Evolutionary conservation across 2,888 invertebrate species (phyloP).

Genomic region (Clitarchus hookeri): DNA sequence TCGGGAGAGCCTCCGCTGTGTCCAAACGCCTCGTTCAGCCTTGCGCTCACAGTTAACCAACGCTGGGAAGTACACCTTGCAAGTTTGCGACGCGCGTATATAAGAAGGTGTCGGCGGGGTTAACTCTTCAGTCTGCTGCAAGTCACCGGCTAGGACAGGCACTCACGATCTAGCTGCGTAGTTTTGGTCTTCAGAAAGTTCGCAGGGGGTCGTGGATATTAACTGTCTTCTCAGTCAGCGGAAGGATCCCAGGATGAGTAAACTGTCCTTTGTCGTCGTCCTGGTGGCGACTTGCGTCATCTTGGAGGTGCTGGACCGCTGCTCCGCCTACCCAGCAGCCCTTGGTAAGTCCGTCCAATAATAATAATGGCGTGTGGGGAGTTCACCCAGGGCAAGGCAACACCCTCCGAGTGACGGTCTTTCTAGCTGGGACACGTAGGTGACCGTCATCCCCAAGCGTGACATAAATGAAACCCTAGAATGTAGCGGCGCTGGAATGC

Average conservation of each 20-base stretch:
- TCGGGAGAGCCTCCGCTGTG: background rate
- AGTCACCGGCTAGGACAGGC: background rate
- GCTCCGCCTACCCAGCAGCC: background rate
- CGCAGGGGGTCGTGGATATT: background rate
- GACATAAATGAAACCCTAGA: too few relatives aligned
- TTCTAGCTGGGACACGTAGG: too few relatives aligned
- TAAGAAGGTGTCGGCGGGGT: background rate
- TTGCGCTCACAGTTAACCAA: background rate
- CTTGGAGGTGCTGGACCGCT: background rate
- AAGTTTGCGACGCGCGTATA: background rate
- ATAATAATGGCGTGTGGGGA: too few relatives aligned
- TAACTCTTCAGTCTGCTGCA: background rate
- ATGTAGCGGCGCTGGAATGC: too few relatives aligned
- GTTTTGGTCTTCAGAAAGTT: background rate
- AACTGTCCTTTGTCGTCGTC: background rate
- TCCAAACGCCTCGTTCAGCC: background rate
- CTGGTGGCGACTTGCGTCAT: background rate
- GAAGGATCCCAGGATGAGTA: background rate
- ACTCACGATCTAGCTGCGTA: background rate
- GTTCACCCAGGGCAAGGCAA: too few relatives aligned
- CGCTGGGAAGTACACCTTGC: too few relatives aligned
- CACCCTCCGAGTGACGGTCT: too few relatives aligned
- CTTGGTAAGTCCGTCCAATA: background rate
- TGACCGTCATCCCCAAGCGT: too few relatives aligned
- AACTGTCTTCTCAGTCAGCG: too few relatives aligned